These are phyloP conservation scores for Paguma larvata DNA, from an alignment of 2,797 vertebrate species.

Conservation along the genomic window DNA sequence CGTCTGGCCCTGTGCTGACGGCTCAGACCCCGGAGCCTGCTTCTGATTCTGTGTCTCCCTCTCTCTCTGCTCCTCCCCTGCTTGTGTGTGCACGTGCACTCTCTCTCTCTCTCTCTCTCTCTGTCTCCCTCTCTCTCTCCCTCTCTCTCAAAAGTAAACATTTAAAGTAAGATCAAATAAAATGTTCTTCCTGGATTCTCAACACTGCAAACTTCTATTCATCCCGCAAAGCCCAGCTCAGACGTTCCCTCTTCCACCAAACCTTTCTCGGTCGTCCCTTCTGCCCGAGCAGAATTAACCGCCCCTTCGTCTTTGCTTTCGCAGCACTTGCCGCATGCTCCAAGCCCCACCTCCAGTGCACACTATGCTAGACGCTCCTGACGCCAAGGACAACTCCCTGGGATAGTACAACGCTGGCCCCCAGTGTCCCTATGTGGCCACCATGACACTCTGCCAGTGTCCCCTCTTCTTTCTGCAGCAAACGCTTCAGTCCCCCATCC, in stretches of 20 bases:
- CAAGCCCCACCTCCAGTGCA: background rate
- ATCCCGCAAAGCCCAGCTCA: background rate
- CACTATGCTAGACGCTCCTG: background rate
- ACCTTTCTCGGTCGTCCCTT: background rate
- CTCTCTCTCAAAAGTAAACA: too few relatives aligned
- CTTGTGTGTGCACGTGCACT: too few relatives aligned
- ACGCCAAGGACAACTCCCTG: background rate
- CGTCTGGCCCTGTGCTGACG: too few relatives aligned
- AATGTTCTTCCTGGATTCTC: background rate
- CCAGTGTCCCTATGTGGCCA: background rate
- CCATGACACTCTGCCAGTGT: fast-evolving
- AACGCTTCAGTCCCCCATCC: background rate
- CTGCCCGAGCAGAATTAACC: background rate
- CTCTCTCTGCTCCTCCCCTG: too few relatives aligned
- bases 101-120: too few relatives aligned
- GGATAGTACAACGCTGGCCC: background rate
- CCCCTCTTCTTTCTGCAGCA: background rate
- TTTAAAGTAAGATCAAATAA: too few relatives aligned
- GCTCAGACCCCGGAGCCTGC: too few relatives aligned
- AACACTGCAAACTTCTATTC: background rate
- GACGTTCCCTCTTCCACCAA: background rate
- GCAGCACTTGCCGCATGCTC: fast-evolving
- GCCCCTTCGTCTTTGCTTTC: background rate
- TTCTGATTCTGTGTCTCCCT: too few relatives aligned
- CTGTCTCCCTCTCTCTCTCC: too few relatives aligned